Evolutionary conservation across 2,888 invertebrate species (phyloP), one percentile per base, ranked within the genome.

Genomic region (Halictus quadricinctus): DNA sequence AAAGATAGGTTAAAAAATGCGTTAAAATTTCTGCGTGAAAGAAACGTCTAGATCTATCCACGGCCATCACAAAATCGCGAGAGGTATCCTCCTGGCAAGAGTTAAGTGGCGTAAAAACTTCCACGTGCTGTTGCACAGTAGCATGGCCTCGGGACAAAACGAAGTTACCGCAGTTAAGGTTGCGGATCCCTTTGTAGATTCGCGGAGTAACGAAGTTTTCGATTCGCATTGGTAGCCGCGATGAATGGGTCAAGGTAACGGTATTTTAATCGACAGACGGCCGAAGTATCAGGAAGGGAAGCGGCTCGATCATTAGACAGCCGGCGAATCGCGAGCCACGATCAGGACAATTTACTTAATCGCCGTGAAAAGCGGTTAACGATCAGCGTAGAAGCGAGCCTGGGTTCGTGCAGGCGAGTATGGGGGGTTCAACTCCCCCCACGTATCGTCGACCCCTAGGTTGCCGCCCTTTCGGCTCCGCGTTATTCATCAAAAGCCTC

Each of bases 401-500:
- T 1, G 54, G 21, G 10, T 54, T 54, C 21, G 54, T 8, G 8
- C 21, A 21, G 2, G 54, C 21, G 54, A 7, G 54, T 8, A 54
- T 8, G 8, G 8, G 54, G 48, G 21, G 25, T 25, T 13, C 12
- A 0, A 13, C 43, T 8, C 6, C 21, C 54, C 21, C 10, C 10
- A 8, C 54, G 54, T 54, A 54, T 54, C 54, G 54, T 54, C 21
- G 21, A 21, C 21, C 21, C 8, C 10, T 54, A 8, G 54, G 21
- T 21, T 54, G 15, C 21, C 66, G 10, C 21, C 54, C 72, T 21
- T 50, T 36, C n/a, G 50, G 72, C 10, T 36, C 18, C 50, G 66
- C 73, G 87, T 87, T 80, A 81, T 85, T 81, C 87, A 76, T 87
- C 83, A 83, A 87, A 87, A 83, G 81, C 54, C 81, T 72, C 69